phyloP scores from a whole-genome alignment of 2,797 vertebrate genomes.

The Cercopithecus diana region DNA sequence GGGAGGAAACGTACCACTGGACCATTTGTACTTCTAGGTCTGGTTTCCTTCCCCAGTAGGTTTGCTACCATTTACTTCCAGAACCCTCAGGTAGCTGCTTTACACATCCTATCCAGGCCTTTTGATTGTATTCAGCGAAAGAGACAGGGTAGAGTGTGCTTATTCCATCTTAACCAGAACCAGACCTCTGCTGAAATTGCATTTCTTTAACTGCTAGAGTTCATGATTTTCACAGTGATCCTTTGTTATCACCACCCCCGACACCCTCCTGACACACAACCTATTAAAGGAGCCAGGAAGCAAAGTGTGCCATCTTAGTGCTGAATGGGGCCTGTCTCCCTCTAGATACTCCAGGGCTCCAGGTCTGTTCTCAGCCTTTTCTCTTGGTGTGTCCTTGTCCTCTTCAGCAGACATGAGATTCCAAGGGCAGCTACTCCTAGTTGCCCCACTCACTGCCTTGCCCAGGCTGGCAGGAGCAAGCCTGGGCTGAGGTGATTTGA shows the following conservation, averaged over 20 bases:
- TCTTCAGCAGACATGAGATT: neutral
- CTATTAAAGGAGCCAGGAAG: neutral
- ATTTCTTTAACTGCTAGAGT: neutral
- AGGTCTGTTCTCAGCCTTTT: neutral
- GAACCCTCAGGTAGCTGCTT: neutral
- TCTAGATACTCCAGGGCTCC: neutral
- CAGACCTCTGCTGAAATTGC: neutral
- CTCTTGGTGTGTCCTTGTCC: neutral
- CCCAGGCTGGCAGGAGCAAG: neutral
- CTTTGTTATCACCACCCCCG: neutral
- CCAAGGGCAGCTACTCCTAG: neutral
- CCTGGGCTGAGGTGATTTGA: neutral
- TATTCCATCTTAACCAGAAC: neutral
- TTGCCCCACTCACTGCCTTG: neutral
- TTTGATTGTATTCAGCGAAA: neutral
- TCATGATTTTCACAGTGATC: neutral
- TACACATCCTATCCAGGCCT: neutral
- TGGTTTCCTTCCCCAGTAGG: neutral
- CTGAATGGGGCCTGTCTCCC: neutral
- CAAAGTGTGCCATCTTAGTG: too few species aligned
- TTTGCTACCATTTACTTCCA: neutral
- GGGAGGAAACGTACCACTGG: neutral
- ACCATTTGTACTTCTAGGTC: neutral
- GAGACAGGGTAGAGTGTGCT: neutral
- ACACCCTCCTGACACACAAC: neutral